Percentiles rank a stretch among this genome's conserved stretches.
Conservation (phyloP, 1,140 invertebrate species). For the Tachypleus tridentatus region DNA sequence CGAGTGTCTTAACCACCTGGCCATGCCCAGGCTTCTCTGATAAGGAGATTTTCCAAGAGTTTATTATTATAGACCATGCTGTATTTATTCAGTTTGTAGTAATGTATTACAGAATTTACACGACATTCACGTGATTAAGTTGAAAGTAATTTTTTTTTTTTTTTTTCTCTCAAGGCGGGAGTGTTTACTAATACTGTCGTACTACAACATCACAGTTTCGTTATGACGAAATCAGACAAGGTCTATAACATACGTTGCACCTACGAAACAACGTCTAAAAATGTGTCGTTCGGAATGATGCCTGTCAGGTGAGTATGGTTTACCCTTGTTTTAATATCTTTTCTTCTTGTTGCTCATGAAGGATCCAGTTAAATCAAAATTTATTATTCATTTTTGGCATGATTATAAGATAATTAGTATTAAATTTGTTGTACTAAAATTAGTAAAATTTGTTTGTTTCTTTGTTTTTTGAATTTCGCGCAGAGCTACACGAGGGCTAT, state of each 20-base stretch:
- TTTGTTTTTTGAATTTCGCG: too few species aligned
- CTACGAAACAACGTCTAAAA: conserved; percentile 91
- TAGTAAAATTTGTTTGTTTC: too few species aligned
- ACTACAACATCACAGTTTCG: conserved; percentile 86
- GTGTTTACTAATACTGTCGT: conserved; percentile 91
- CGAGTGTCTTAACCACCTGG: too few species aligned
- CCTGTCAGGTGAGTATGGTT: conserved; percentile 56
- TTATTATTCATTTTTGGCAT: neutral
- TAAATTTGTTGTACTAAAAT: too few species aligned
- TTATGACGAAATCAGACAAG: conserved; percentile 93
- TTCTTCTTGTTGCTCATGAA: too few species aligned
- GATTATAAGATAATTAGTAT: neutral
- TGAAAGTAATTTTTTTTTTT: conserved; percentile 22
- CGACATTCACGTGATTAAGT: conserved; percentile 40
- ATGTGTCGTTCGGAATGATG: conserved; percentile 95
- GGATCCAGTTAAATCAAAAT: neutral
- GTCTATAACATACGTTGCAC: conserved; percentile 95
- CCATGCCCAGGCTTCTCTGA: too few species aligned
- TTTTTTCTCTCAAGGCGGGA: conserved; percentile 56
- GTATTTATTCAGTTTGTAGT: too few species aligned
- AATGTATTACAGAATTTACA: neutral
- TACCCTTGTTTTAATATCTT: too few species aligned
- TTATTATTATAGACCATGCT: too few species aligned
- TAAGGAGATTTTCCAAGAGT: too few species aligned
- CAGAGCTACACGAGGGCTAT: too few species aligned